Percentiles rank a stretch among this genome's conserved stretches.
These are phyloP conservation scores for Amniataba percoides DNA, from an alignment of 2,797 vertebrate genomes.

Conservation along the genomic window DNA sequence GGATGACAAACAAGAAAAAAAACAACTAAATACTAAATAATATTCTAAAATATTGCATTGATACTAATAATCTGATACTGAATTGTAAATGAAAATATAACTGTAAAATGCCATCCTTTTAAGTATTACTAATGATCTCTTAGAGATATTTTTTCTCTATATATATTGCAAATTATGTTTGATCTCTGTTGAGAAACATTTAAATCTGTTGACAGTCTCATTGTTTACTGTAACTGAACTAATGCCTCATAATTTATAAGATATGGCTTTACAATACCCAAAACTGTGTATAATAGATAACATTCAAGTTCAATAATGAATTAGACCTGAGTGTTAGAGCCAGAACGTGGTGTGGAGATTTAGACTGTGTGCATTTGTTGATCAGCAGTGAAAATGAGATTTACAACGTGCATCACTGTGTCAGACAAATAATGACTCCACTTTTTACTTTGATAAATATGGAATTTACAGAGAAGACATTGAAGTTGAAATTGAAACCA, in stretches of 20 bases:
- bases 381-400: not conserved
- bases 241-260: not conserved
- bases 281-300: not conserved
- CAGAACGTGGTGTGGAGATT: not conserved
- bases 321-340: not conserved
- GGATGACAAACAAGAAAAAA: not conserved
- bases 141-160: not conserved
- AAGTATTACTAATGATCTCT: too few species aligned
- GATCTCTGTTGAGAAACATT: not conserved
- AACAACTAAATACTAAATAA: not conserved
- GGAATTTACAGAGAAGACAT: not conserved
- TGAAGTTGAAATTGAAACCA: constrained; percentile 15
- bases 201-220: not conserved
- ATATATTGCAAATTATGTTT: not conserved
- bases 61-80: not conserved
- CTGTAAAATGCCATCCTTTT: too few species aligned
- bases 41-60: not conserved
- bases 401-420: not conserved
- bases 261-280: not conserved
- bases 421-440: constrained; percentile 3
- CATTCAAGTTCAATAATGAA: not conserved
- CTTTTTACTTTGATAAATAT: not conserved
- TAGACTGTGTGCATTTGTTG: not conserved
- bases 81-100: not conserved
- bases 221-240: not conserved